These are phyloP conservation scores for Ambastaia sidthimunki DNA, from an alignment of 2,797 vertebrate genomes.

Conservation along the genomic window DNA sequence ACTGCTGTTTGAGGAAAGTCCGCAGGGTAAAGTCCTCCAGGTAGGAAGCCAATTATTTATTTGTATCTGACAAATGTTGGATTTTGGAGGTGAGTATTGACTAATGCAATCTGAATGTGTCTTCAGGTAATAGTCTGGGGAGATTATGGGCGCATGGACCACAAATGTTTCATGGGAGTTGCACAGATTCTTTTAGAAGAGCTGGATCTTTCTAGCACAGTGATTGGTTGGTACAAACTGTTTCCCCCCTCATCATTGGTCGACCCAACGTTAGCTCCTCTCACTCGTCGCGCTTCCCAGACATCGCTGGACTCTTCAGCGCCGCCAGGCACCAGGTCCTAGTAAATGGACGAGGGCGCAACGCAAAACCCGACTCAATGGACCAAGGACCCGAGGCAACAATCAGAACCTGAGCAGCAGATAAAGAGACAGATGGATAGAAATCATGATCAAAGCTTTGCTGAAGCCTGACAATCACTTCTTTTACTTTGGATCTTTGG, in stretches of 20 bases:
- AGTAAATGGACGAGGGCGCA: slow-evolving; percentile 75
- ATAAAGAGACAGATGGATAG: slow-evolving; percentile 59
- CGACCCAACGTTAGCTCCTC: slow-evolving; percentile 96
- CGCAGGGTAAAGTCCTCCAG: slow-evolving; percentile 98
- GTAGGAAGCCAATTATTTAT: slow-evolving; percentile 70
- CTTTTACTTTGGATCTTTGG: slow-evolving; percentile 61
- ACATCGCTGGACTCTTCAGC: slow-evolving; percentile 97
- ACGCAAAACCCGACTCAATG: slow-evolving; percentile 60
- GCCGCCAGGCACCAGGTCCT: slow-evolving; percentile 91
- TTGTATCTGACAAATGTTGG: neutral
- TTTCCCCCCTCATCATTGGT: slow-evolving; percentile 98
- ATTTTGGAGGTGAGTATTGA: neutral
- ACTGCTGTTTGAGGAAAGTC: slow-evolving; percentile 95
- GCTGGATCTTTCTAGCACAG: slow-evolving; percentile 96
- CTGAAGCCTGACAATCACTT: slow-evolving; percentile 98
- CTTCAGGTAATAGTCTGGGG: slow-evolving; percentile 97
- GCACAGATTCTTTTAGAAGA: slow-evolving; percentile 98
- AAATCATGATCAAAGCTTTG: slow-evolving; percentile 82
- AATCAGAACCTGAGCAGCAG: slow-evolving; percentile 80
- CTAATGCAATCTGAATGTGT: slow-evolving; percentile 1
- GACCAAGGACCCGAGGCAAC: slow-evolving; percentile 75
- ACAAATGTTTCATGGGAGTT: slow-evolving; percentile 99
- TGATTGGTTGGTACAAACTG: slow-evolving; percentile 99
- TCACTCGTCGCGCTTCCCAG: slow-evolving; percentile 96
- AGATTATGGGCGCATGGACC: slow-evolving; percentile 98